A percentile compares a stretch with the other conserved stretches of the same genome.
phyloP scores from a whole-genome alignment of 2,113 vertebrate species.

The Porphyrio hochstetteri region DNA sequence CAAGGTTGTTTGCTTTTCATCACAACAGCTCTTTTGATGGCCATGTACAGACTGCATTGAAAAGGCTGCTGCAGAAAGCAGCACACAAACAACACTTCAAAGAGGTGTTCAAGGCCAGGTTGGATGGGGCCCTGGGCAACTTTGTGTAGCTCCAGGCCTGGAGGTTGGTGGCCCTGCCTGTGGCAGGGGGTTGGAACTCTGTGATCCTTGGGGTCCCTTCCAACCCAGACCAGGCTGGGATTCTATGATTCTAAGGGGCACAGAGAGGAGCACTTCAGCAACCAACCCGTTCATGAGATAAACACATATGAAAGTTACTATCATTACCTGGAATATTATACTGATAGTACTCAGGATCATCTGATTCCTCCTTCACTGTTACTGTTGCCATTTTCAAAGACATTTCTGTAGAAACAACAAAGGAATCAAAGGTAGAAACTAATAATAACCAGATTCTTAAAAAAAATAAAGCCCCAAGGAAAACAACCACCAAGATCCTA shows the following conservation, averaged over 20 bases:
- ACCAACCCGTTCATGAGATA: background rate
- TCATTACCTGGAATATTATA: constrained; percentile 76
- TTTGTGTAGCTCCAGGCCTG: too few species aligned
- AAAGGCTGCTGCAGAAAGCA: background rate
- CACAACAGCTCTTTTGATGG: background rate
- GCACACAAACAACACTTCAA: background rate
- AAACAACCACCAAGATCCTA: background rate
- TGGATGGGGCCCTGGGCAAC: too few species aligned
- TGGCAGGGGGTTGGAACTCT: too few species aligned
- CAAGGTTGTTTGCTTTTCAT: background rate
- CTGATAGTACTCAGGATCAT: constrained; percentile 76
- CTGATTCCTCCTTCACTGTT: constrained; percentile 76
- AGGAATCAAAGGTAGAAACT: background rate
- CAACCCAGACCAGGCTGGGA: too few species aligned
- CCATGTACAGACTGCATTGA: background rate
- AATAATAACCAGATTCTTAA: background rate
- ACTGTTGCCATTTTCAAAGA: constrained; percentile 64
- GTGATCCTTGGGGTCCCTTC: too few species aligned
- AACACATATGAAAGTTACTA: background rate
- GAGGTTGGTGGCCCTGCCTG: too few species aligned
- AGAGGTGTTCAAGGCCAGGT: background rate
- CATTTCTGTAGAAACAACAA: constrained; percentile 55
- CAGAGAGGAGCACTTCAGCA: background rate
- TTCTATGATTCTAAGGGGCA: too few species aligned
- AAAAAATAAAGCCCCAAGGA: background rate